These are phyloP conservation scores for Orchestes rusci DNA, from an alignment of 2,888 invertebrate species.

Conservation along the genomic window DNA sequence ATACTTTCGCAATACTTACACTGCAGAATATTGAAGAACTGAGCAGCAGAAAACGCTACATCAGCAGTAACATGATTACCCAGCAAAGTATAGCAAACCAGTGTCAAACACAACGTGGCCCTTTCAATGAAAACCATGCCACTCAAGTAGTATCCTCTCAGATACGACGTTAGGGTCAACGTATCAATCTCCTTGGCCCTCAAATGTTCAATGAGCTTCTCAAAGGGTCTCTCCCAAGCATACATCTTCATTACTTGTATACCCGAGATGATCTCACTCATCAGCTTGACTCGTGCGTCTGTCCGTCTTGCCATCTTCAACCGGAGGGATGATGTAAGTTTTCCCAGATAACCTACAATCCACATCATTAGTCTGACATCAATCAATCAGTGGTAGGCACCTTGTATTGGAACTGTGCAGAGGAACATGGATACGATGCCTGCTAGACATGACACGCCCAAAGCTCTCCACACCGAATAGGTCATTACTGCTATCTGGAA, in stretches of 20 bases:
- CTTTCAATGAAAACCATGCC: slow-evolving; percentile 73
- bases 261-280: slow-evolving; percentile 66
- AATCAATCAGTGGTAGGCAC: too few relatives aligned
- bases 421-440: slow-evolving; percentile 52
- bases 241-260: slow-evolving; percentile 75
- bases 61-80: slow-evolving; percentile 47
- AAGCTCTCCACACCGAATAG: slow-evolving; percentile 50
- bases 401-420: slow-evolving; percentile 48
- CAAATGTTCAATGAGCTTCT: slow-evolving; percentile 51
- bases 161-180: slow-evolving; percentile 54
- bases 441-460: slow-evolving; percentile 50
- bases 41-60: slow-evolving; percentile 45
- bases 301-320: slow-evolving; percentile 46
- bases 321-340: slow-evolving; percentile 42
- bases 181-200: slow-evolving; percentile 61
- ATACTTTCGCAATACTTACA: slow-evolving; percentile 7
- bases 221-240: slow-evolving; percentile 67
- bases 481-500: slow-evolving; percentile 59
- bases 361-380: background rate
- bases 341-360: slow-evolving; percentile 31
- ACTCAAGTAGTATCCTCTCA: slow-evolving; percentile 50
- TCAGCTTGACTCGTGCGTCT: slow-evolving; percentile 60
- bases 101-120: slow-evolving; percentile 71
- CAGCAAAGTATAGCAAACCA: slow-evolving; percentile 66
- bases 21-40: slow-evolving; percentile 47